Evolutionary conservation across 2,888 invertebrate genomes (phyloP).

Genomic region (Hipparchia sbordonii): DNA sequence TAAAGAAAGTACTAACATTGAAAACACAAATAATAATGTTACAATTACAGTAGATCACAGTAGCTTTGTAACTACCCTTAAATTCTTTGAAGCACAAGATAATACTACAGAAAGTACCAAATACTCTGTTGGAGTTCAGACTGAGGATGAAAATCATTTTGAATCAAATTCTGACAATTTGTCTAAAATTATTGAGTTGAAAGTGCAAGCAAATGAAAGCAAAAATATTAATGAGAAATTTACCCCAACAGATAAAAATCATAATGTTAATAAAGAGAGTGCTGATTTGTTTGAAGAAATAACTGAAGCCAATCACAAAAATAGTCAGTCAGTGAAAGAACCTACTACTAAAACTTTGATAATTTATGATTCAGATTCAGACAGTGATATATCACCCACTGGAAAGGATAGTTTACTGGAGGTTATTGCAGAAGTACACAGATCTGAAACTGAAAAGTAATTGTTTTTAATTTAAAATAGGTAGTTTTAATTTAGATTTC

Average conservation of each 20-base stretch:
- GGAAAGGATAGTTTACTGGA: constrained; percentile 51
- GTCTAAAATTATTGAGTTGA: background rate
- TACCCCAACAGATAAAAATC: background rate
- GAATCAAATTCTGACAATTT: background rate
- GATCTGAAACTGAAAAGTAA: constrained; percentile 56
- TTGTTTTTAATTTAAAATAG: too few species aligned
- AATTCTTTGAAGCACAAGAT: constrained; percentile 48
- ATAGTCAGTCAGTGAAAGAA: background rate
- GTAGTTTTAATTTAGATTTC: too few species aligned
- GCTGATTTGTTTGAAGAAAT: background rate
- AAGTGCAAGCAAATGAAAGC: background rate
- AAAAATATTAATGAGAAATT: background rate
- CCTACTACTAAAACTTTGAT: constrained; percentile 47
- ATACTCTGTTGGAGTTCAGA: constrained; percentile 55
- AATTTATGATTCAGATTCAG: constrained; percentile 67
- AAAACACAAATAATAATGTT: constrained; percentile 33
- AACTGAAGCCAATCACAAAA: constrained; percentile 12
- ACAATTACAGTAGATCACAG: constrained; percentile 37
- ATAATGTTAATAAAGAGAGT: background rate
- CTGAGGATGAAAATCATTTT: constrained; percentile 43
- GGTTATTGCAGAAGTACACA: constrained; percentile 63
- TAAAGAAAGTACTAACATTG: constrained; percentile 43
- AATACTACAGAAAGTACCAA: constrained; percentile 34
- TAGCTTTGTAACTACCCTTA: constrained; percentile 45
- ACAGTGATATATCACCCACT: constrained; percentile 45